Percentiles rank a stretch among this genome's conserved stretches.
Conservation (phyloP, 2,113 vertebrate genomes). For the Marcusenius ussheri region DNA sequence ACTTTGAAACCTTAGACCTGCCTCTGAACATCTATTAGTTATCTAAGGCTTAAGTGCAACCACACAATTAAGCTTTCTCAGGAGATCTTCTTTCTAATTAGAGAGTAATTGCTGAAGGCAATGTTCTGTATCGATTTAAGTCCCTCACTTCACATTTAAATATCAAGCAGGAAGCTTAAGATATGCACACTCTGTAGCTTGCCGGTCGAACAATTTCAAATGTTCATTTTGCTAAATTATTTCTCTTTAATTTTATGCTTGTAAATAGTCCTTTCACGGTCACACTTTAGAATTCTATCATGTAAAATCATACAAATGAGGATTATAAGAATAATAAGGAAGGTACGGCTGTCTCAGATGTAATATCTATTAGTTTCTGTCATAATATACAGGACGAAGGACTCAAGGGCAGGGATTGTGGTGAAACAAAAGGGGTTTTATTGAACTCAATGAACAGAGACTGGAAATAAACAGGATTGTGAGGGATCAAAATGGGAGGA, state of each 20-base stretch:
- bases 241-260: neutral
- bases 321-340: neutral
- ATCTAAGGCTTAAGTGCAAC: neutral
- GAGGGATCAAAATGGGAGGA: neutral
- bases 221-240: neutral
- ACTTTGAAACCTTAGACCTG: neutral
- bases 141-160: neutral
- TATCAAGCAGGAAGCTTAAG: neutral
- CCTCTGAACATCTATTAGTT: neutral
- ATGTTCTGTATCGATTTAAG: slow-evolving; percentile 15
- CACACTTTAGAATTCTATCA: neutral
- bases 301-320: neutral
- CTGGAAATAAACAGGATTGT: neutral
- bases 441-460: neutral
- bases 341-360: neutral
- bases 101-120: slow-evolving; percentile 14
- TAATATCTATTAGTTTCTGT: neutral
- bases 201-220: neutral
- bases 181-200: neutral
- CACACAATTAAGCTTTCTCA: slow-evolving; percentile 5
- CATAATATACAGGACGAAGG: neutral
- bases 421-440: neutral
- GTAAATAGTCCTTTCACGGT: neutral
- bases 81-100: slow-evolving; percentile 7
- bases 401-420: neutral